phyloP scores from a whole-genome alignment of 2,888 invertebrate species.

The Drosophila mimetica region DNA sequence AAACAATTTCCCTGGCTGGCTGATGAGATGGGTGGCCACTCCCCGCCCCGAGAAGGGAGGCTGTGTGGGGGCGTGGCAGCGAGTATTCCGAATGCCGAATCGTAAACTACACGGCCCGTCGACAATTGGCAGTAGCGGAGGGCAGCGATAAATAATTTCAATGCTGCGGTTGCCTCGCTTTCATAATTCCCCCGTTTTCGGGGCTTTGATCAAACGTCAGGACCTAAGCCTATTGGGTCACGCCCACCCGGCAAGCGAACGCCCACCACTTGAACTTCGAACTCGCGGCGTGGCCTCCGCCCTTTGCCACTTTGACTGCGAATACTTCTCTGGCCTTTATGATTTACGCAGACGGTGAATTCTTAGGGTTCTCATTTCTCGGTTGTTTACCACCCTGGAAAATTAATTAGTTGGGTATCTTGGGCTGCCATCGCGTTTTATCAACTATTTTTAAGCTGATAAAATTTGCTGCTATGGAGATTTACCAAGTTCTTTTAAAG shows the following conservation, averaged over 20 bases:
- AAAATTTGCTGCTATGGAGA: too few species aligned
- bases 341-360: constrained; percentile 65
- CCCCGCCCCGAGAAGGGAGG: background rate
- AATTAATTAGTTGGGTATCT: background rate
- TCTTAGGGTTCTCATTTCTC: constrained; percentile 6
- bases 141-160: constrained; percentile 72
- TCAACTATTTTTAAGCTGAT: background rate
- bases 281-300: constrained; percentile 13
- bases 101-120: constrained; percentile 71
- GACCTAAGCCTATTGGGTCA: constrained; percentile 32
- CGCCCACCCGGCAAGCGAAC: constrained; percentile 17
- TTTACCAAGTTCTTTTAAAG: too few species aligned
- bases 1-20: constrained; percentile 35
- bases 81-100: constrained; percentile 17
- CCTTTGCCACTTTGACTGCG: constrained; percentile 8
- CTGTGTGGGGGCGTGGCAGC: constrained; percentile 37
- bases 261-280: constrained; percentile 52
- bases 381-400: background rate
- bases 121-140: constrained; percentile 60
- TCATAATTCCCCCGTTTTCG: constrained; percentile 59
- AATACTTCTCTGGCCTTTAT: constrained; percentile 62
- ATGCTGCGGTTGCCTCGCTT: constrained; percentile 40
- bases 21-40: constrained; percentile 70
- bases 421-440: background rate
- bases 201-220: constrained; percentile 74